Evolutionary conservation across 2,888 invertebrate species (phyloP), one percentile per base, ranked within the genome.

Genomic region (Cryptophagus acutangulus): DNA sequence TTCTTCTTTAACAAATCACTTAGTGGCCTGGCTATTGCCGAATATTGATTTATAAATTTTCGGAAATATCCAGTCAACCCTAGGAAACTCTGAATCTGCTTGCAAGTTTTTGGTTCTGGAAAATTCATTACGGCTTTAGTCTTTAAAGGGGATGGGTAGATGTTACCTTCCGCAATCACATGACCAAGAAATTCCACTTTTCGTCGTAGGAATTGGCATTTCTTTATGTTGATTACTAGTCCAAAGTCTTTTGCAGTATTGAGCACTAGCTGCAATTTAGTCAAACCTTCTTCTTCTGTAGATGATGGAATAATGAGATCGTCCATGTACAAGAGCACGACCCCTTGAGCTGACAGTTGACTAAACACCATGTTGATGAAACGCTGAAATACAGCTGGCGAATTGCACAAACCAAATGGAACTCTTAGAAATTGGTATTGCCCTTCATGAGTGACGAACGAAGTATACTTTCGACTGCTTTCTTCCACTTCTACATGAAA

Each of bases 401-500:
- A 36, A 15, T 46, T 43, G 18, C 13, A 13, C 48, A 39, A 12
- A 10, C 43, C 43, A 26, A 43, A 43, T 10, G 43, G 43, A 15
- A 26, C 37, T 14, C 43, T 17, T 16, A 40, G 4, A 31, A 43
- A 43, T 24, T 43, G 36, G 12, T 24, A 43, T 6, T 43, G 43
- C 4, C 59, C 56, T 30, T 52, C 54, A 1, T 54, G 56, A 6
- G 55, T 62, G 4, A 46, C 48, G 14, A 60, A 51, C 5, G 6
- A 6, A 6, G 20, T 20, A 9, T 20, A 20, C 9, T 20, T 20
- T 5, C 20, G 20, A 20, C 20, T 20, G 5, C 9, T 13, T 8
- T 4, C 3, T 13, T 26, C 26, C 10, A 26, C 26, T 26, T 26
- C 26, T 4, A 26, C 26, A 13, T 26, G 26, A 8, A 26, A 26